Percentiles rank a stretch among this genome's conserved stretches.
phyloP scores from a whole-genome alignment of 2,113 vertebrate genomes.

The Vimba vimba region DNA sequence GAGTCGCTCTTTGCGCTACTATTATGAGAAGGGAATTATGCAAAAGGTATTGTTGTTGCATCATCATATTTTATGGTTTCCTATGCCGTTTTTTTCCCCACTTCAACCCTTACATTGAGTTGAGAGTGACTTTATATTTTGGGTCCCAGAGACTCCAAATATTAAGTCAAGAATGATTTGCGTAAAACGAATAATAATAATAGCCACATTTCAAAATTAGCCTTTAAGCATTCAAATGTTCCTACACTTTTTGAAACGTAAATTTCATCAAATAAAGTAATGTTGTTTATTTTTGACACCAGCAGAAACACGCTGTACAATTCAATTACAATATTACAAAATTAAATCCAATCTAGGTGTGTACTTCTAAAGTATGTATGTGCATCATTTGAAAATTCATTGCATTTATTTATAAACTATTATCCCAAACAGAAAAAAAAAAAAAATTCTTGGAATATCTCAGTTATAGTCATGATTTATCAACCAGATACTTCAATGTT shows the following conservation, averaged over 20 bases:
- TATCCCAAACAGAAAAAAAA: not conserved
- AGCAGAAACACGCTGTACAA: not conserved
- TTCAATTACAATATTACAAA: not conserved
- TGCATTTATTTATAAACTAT: not conserved
- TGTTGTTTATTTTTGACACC: not conserved
- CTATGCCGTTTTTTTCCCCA: not conserved
- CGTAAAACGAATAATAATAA: not conserved
- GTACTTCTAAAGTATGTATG: not conserved
- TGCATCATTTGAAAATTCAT: not conserved
- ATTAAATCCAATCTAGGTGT: not conserved
- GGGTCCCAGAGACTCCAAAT: not conserved
- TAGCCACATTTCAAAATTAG: not conserved
- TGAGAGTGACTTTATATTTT: not conserved
- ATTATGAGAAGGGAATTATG: slow-evolving; percentile 99
- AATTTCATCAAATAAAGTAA: not conserved
- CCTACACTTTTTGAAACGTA: not conserved
- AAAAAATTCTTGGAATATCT: too few species aligned
- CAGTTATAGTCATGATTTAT: not conserved
- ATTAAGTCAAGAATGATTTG: not conserved
- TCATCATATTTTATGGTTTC: not conserved
- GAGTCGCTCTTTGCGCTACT: slow-evolving; percentile 95
- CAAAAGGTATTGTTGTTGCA: slow-evolving; percentile 84
- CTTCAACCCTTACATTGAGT: not conserved
- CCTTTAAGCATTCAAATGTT: not conserved
- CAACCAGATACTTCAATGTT: not conserved